Base-by-base conservation (phyloP, 1,140 invertebrate species). In the Ptiloglossa arizonensis region DNA sequence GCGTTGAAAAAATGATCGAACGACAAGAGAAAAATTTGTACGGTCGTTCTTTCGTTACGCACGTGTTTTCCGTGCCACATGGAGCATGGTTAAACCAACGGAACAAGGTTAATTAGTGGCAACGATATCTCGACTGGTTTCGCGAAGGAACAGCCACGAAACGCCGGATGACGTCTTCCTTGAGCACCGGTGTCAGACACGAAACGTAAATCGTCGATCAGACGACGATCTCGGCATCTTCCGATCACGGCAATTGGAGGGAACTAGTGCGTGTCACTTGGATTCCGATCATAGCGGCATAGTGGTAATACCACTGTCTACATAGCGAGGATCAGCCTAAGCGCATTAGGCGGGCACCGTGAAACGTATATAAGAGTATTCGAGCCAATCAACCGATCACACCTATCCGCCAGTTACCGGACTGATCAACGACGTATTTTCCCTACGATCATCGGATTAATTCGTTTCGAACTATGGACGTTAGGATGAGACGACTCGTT, bases 281-380 rank as follows among this genome's bases (percentile, higher is more conserved):
- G 29, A 79, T 72, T 41, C 15, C 57, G 57, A 64, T 64, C 41
- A 60, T 3, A 5, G 22, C 41, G 8, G 19, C 32, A 46, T 54
- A 62, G 41, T 22, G 24, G 41, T 73, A 74, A 74, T 74, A 44
- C 70, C 54, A 24, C 41, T 79, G 77, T 67, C 70, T 79, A 74
- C 70, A 60, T 44, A 74, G 32, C 19, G 22, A 5, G 52, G 77
- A 79, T 79, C 70, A 59, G 22, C 41, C 32, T 79, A 79, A 79
- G 77, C 77, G 77, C 62, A 73, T 79, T 79, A 79, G 24, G 22
- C 32, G 56, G 22, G n/a, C 35, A 32, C 50, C 19, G 19, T 74
- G 70, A 41, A 59, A 32, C 44, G 22, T 67, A 44, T 56, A 56
- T 62, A 78, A 72, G 68, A 78, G 75, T 72, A 63, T 46, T 38